Evolutionary conservation across 2,888 invertebrate genomes (phyloP), one percentile per base, ranked within the genome.

Genomic region (Helobdella robusta): DNA sequence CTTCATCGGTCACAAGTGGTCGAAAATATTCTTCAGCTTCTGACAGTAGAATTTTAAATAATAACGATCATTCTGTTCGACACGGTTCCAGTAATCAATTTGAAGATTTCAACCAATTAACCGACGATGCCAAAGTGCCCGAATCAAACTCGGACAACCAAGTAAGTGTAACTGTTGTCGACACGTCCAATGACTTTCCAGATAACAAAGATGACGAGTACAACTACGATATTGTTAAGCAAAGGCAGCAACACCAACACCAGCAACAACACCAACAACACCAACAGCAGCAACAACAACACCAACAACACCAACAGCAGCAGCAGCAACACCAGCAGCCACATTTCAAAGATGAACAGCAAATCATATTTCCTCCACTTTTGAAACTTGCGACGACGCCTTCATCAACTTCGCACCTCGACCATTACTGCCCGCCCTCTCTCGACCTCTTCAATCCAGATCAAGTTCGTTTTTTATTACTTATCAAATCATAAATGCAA

Each of bases 391-490:
- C 56, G n/a, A n/a, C n/a, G n/a, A n/a, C n/a, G 4, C 32, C 54
- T 5, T 25, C 32, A 18, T 62, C 62, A 20, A 44, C 62, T 15
- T 62, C 50, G n/a, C 28, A 62, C 30, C 62, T 46, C 62, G 62
- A 48, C n/a, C 36, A 62, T 50, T 62, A 62, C 50, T 46, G 50
- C 20, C 62, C 62, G 4, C 44, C 60, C 11, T 46, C 62, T n/a
- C 50, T 62, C 32, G 50, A 62, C 32, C 62, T 62, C 11, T 62
- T 62, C 50, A 62, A 50, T 50, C 62, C 36, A 40, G 44, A 62
- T 28, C 62, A 62, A 34, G 62, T 62, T n/a, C n/a, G n/a, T 40
- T 25, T 8, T 48, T 4, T 18, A 2, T 46, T 46, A n/a, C n/a
- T n/a, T n/a, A n/a, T n/a, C n/a, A n/a, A n/a, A n/a, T n/a, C n/a